Evolutionary conservation across 1,140 invertebrate genomes (phyloP).

Genomic region (Drosophila ercepeae): DNA sequence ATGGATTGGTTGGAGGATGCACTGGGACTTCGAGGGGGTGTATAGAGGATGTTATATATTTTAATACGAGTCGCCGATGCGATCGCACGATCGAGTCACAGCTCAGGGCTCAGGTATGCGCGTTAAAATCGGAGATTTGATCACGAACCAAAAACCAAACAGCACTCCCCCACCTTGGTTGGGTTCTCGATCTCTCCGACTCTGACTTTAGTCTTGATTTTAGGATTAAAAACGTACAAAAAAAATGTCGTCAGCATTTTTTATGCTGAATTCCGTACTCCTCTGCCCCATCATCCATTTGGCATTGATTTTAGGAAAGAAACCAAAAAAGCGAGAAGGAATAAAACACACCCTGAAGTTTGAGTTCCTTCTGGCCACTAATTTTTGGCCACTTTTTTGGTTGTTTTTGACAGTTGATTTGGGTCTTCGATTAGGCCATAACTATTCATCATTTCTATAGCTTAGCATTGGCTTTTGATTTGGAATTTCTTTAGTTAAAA

Average conservation of each 20-base stretch:
- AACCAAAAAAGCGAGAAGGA: constrained; percentile 38
- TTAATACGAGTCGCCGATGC: constrained; percentile 62
- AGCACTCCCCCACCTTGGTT: constrained; percentile 20
- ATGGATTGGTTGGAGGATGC: neutral
- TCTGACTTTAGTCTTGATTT: constrained; percentile 72
- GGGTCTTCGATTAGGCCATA: constrained; percentile 54
- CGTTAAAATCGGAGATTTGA: constrained; percentile 56
- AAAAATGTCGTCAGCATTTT: constrained; percentile 80
- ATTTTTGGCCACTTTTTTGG: constrained; percentile 37
- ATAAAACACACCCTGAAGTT: constrained; percentile 23
- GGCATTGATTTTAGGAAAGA: constrained; percentile 64
- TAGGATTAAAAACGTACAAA: constrained; percentile 82
- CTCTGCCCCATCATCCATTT: constrained; percentile 36
- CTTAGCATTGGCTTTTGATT: constrained; percentile 16
- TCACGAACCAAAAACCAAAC: constrained; percentile 31
- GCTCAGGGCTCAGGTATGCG: constrained; percentile 36
- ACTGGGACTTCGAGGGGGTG: neutral
- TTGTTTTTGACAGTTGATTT: constrained; percentile 69
- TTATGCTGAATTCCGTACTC: constrained; percentile 64
- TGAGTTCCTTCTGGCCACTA: neutral
- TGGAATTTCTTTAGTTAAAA: neutral
- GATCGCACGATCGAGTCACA: constrained; percentile 63
- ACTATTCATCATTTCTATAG: constrained; percentile 54
- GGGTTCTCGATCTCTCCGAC: constrained; percentile 4
- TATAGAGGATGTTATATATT: constrained; percentile 46